Evolutionary conservation across 2,888 invertebrate genomes (phyloP), one percentile per base, ranked within the genome.

Genomic region (Ormyrus thymus): DNA sequence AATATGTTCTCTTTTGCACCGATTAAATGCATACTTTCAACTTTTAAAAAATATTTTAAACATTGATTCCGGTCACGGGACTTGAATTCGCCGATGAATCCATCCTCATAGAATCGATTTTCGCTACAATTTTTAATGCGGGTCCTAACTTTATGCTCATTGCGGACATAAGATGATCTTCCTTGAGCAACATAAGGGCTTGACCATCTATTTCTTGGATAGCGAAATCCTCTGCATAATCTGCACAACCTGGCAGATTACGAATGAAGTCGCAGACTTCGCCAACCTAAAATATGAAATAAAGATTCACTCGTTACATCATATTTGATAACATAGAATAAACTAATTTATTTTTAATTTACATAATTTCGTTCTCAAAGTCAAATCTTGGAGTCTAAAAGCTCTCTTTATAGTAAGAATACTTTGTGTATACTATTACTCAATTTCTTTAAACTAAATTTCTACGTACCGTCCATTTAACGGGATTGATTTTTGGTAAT

Each of bases 131-230:
- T 91, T 98, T 98, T 73, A 98, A 92, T 0, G 98, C 98, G 0
- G 98, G 98, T 0, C 98, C 98, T 29, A 98, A 92, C 88, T 98
- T 98, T 94, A 98, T 98, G 78, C 95, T 95, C 93, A 98, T 97
- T 7, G 97, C 96, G 83, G 96, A 95, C 91, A 98, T 98, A 50
- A 98, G 92, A 90, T 98, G 98, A 86, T 98, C 98, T 83, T 97
- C 97, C 86, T 97, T 96, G 71, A 98, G 93, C 73, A 98, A 91
- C 91, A 98, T 93, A 80, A 98, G 91, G 0, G 98, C 98, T 87
- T 98, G 97, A 0, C 98, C 98, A 87, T 98, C 98, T 84, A 98
- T 98, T 90, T 98, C 98, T 90, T 98, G 98, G 86, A 96, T 94
- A 10, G 95, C 94, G 91, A 98, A 98, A 88, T 98, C 98, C 86